These are phyloP conservation scores for Chaenogobius annularis DNA, from an alignment of 2,113 vertebrate species.

Conservation along the genomic window DNA sequence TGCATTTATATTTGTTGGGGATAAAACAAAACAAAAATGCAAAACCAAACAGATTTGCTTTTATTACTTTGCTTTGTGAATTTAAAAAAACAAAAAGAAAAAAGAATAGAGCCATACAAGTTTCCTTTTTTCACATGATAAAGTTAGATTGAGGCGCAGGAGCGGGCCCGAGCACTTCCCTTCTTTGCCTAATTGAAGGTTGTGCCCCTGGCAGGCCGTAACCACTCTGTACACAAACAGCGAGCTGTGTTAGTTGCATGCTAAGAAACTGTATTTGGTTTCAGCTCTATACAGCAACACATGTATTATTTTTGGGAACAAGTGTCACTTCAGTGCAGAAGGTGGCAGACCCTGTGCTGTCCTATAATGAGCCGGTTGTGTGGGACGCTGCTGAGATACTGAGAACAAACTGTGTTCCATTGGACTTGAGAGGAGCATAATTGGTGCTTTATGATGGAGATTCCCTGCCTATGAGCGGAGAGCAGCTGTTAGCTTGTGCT, in stretches of 20 bases:
- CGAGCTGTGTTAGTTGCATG: no score
- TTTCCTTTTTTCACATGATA: no score
- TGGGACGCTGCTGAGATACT: conserved; percentile 71
- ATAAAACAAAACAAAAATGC: no score
- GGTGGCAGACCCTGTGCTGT: conserved; percentile 62
- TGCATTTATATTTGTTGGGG: no score
- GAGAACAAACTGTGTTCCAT: conserved; percentile 65
- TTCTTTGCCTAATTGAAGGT: conserved; percentile 47
- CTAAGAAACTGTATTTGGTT: not conserved
- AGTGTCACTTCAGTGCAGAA: conserved; percentile 36
- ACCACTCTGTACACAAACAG: no score
- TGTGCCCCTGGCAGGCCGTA: not conserved
- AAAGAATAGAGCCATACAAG: no score
- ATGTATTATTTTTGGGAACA: not conserved
- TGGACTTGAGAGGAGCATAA: conserved; percentile 69
- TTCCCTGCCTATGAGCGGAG: conserved; percentile 52
- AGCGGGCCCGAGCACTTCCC: not conserved
- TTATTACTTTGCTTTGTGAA: no score
- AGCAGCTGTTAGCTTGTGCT: conserved; percentile 68
- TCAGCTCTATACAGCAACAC: not conserved
- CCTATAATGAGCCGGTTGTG: conserved; percentile 77
- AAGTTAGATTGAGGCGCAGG: no score
- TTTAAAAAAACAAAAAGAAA: no score
- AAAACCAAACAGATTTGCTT: no score
- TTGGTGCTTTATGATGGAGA: conserved; percentile 69